Evolutionary conservation across 2,113 vertebrate species (phyloP).

Genomic region (Pangasianodon gigas): DNA sequence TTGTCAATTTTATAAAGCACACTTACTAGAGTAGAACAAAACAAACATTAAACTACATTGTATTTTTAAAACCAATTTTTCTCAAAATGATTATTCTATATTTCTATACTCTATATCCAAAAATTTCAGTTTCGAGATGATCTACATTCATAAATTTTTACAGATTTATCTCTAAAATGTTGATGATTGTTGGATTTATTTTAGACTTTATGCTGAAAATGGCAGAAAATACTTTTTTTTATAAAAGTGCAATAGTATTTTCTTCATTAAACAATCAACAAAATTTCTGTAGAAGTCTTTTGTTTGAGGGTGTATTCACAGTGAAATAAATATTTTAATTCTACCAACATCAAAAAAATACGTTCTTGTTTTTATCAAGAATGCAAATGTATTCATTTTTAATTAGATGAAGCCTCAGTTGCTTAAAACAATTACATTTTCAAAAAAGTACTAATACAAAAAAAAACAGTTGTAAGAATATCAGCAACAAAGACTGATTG

Average conservation of each 20-base stretch:
- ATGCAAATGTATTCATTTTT: not conserved
- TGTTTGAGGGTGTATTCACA: not conserved
- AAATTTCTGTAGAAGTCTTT: not conserved
- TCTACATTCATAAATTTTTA: not conserved
- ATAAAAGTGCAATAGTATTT: not conserved
- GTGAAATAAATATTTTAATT: not conserved
- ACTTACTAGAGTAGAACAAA: not conserved
- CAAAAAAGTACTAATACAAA: not conserved
- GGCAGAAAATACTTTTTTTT: not conserved
- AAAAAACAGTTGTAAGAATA: not conserved
- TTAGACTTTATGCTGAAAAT: not conserved
- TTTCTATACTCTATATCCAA: not conserved
- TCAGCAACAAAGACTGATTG: not conserved
- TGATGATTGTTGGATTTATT: not conserved
- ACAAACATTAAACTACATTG: not conserved
- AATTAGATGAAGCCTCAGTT: not conserved
- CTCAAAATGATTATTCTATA: not conserved
- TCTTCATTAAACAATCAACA: not conserved
- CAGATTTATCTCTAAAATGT: not conserved
- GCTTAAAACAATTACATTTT: not conserved
- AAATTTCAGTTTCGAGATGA: not conserved
- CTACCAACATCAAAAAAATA: not conserved
- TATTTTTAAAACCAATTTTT: not conserved
- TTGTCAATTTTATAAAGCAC: not conserved
- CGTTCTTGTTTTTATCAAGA: not conserved